Evolutionary conservation across 1,140 invertebrate genomes (phyloP).

Genomic region (Leptopilina clavipes): DNA sequence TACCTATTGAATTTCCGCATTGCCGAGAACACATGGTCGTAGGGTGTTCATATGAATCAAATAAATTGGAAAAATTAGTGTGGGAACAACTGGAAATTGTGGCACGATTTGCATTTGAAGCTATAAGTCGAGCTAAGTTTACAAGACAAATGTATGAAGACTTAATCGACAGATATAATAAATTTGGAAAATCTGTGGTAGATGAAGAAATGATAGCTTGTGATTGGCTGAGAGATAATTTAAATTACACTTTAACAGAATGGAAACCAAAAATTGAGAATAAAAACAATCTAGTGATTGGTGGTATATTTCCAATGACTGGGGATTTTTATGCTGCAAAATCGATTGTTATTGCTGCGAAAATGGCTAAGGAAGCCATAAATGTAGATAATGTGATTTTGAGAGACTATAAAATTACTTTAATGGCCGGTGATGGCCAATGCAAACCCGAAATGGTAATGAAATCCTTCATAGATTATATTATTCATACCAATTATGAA

Average conservation of each 20-base stretch:
- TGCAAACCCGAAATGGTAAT: conserved; percentile 86
- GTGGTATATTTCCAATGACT: conserved; percentile 86
- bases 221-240: conserved; percentile 79
- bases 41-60: conserved; percentile 80
- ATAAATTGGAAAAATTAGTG: conserved; percentile 80
- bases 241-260: conserved; percentile 69
- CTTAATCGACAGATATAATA: conserved; percentile 74
- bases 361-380: conserved; percentile 80
- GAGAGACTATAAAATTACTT: conserved; percentile 78
- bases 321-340: conserved; percentile 77
- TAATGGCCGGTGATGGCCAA: conserved; percentile 80
- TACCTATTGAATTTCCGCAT: conserved; percentile 75
- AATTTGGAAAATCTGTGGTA: conserved; percentile 43
- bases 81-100: conserved; percentile 77
- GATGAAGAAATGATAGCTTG: conserved; percentile 79
- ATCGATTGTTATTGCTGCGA: conserved; percentile 80
- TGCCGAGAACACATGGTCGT: conserved; percentile 70
- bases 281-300: conserved; percentile 78
- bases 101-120: conserved; percentile 75
- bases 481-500: conserved; percentile 74
- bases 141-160: conserved; percentile 75
- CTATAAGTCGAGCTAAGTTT: conserved; percentile 78
- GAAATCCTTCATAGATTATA: conserved; percentile 86
- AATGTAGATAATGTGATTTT: conserved; percentile 80
- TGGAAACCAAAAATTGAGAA: conserved; percentile 77